phyloP scores from a whole-genome alignment of 2,113 vertebrate genomes.

The Heterotilapia buettikoferi region DNA sequence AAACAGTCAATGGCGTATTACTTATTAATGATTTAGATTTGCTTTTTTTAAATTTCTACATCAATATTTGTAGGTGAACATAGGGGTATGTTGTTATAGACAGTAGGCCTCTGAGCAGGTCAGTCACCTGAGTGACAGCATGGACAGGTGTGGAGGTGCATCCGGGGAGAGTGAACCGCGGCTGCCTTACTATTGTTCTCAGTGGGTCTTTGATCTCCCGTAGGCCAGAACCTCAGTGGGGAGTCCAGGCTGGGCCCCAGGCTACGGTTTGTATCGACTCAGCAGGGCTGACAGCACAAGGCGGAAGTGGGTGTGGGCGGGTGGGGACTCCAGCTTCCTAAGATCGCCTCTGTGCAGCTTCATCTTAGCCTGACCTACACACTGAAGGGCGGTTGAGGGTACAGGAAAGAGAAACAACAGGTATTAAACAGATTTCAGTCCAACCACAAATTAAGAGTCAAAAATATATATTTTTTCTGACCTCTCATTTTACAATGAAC shows the following conservation, averaged over 20 bases:
- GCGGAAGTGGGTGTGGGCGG: background rate
- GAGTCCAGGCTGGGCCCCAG: constrained; percentile 71
- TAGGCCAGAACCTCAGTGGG: constrained; percentile 73
- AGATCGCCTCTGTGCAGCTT: background rate
- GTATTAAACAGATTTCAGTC: background rate
- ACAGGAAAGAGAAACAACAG: background rate
- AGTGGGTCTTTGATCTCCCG: constrained; percentile 83
- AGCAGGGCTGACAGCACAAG: constrained; percentile 42
- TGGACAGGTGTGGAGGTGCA: constrained; percentile 83
- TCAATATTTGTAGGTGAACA: background rate
- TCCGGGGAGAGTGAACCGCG: constrained; percentile 69
- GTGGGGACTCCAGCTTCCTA: constrained; percentile 4
- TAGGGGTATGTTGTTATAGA: background rate
- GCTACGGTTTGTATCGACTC: constrained; percentile 69
- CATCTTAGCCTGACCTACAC: constrained; percentile 9
- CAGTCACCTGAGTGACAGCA: constrained; percentile 66
- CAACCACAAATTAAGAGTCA: background rate
- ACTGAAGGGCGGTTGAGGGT: background rate
- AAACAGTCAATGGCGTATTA: background rate
- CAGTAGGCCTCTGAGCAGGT: background rate
- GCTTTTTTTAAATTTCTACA: accelerated
- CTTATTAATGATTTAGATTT: background rate
- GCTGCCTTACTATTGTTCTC: constrained; percentile 79
- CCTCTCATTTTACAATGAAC: background rate
- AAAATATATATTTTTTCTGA: background rate